phyloP scores from a whole-genome alignment of 1,140 invertebrate genomes.

The Goniozus legneri region DNA sequence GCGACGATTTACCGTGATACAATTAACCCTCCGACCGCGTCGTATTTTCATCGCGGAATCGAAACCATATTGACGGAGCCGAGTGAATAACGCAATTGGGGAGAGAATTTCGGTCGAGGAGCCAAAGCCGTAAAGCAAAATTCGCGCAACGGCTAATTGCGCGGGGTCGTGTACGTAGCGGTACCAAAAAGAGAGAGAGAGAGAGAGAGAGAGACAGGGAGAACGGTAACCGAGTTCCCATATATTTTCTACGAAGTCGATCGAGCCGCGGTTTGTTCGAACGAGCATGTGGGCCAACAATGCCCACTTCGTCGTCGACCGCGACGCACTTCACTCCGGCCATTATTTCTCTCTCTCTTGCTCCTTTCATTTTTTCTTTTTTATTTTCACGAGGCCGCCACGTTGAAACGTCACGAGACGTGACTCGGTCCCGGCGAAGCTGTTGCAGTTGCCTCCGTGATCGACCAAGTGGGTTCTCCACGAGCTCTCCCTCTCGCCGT shows the following conservation, averaged over 20 bases:
- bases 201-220: slow-evolving; percentile 1
- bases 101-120: too few species aligned
- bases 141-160: too few species aligned
- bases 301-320: slow-evolving; percentile 41
- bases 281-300: slow-evolving; percentile 51
- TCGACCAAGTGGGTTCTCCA: slow-evolving; percentile 40
- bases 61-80: slow-evolving; percentile 13
- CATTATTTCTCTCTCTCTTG: slow-evolving; percentile 43
- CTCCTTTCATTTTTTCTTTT: too few species aligned
- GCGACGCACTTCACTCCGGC: slow-evolving; percentile 44
- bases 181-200: background rate
- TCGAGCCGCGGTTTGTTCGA: slow-evolving; percentile 38
- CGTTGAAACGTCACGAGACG: too few species aligned
- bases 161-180: background rate
- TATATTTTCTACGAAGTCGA: slow-evolving; percentile 40
- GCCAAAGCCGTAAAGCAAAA: too few species aligned
- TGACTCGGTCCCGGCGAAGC: too few species aligned
- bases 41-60: too few species aligned
- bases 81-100: slow-evolving; percentile 21
- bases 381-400: too few species aligned
- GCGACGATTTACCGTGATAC: too few species aligned
- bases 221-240: slow-evolving; percentile 22
- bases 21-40: too few species aligned
- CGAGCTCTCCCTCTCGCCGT: too few species aligned
- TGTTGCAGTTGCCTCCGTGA: too few species aligned